Conservation (phyloP, 1,140 invertebrate species). For the Helicorthomorpha holstii region DNA sequence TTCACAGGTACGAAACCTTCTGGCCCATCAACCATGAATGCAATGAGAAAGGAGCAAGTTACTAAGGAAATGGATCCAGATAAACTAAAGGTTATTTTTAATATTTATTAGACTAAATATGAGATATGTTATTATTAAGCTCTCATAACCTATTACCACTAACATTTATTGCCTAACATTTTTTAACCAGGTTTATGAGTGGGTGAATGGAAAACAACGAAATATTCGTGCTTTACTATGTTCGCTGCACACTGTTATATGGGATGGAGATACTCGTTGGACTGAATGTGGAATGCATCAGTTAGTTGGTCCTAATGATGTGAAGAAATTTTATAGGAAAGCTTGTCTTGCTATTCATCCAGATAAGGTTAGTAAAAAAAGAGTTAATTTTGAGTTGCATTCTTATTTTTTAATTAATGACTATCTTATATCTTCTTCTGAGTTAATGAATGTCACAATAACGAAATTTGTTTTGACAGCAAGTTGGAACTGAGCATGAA, state of each 20-base stretch:
- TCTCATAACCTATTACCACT: slow-evolving; percentile 5
- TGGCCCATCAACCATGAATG: slow-evolving; percentile 74
- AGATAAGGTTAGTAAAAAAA: slow-evolving; percentile 60
- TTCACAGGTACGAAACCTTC: slow-evolving; percentile 53
- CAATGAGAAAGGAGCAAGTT: slow-evolving; percentile 75
- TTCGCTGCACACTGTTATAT: slow-evolving; percentile 82
- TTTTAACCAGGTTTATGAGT: slow-evolving; percentile 39
- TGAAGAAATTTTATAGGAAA: slow-evolving; percentile 89
- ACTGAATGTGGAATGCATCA: slow-evolving; percentile 83
- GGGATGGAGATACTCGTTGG: slow-evolving; percentile 80
- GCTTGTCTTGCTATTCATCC: slow-evolving; percentile 95
- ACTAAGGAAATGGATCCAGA: slow-evolving; percentile 81
- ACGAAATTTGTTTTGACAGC: slow-evolving; percentile 37
- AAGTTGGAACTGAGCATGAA: slow-evolving; percentile 73
- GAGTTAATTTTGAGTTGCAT: neutral
- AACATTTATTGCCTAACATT: neutral
- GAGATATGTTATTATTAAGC: too few species aligned
- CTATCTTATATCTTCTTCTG: too few species aligned
- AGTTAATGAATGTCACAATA: neutral
- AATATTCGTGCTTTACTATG: slow-evolving; percentile 91
- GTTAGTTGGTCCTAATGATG: slow-evolving; percentile 70
- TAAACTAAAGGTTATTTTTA: slow-evolving; percentile 56
- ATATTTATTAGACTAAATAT: neutral
- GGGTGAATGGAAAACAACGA: slow-evolving; percentile 89
- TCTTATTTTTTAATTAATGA: slow-evolving; percentile 7